phyloP scores from a whole-genome alignment of 1,140 invertebrate species.

The Drosophila chauvacae region DNA sequence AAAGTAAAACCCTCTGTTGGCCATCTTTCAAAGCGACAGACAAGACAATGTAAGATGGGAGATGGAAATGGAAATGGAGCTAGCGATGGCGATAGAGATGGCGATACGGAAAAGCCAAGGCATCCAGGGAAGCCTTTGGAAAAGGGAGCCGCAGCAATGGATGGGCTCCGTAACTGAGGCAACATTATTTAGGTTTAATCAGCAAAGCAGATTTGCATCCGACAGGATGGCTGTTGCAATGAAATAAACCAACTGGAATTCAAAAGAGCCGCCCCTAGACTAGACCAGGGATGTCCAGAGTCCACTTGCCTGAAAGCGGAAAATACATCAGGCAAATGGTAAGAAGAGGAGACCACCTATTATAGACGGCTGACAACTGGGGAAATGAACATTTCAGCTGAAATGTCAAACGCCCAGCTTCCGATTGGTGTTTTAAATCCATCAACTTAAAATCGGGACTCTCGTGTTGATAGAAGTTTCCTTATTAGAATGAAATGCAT shows the following conservation, averaged over 20 bases:
- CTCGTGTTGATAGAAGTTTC: conserved; percentile 10
- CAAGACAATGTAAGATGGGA: conserved; percentile 43
- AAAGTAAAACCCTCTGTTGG: conserved; percentile 7
- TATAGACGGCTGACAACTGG: conserved; percentile 75
- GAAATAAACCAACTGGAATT: conserved; percentile 81
- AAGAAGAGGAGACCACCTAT: conserved; percentile 57
- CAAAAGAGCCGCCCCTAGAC: conserved; percentile 48
- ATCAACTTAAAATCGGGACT: conserved; percentile 18
- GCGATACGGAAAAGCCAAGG: conserved; percentile 14
- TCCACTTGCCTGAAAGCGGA: conserved; percentile 27
- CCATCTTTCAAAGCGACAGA: conserved; percentile 43
- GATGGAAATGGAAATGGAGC: conserved; percentile 39
- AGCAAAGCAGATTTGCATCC: conserved; percentile 81
- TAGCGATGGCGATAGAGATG: conserved; percentile 3
- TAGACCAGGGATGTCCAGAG: conserved; percentile 37
- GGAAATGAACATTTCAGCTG: conserved; percentile 76
- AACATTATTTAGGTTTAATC: conserved; percentile 82
- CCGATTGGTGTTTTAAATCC: conserved; percentile 15
- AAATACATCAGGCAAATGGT: conserved; percentile 70
- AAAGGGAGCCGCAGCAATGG: conserved; percentile 60
- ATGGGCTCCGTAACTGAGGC: conserved; percentile 51
- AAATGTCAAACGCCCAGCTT: conserved; percentile 64
- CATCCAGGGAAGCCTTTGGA: neutral
- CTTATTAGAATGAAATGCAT: conserved; percentile 12
- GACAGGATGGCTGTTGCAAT: conserved; percentile 62